Percentiles rank a stretch among this genome's conserved stretches.
These are phyloP conservation scores for Syngnathoides biaculeatus DNA, from an alignment of 2,113 vertebrate species.

Conservation along the genomic window DNA sequence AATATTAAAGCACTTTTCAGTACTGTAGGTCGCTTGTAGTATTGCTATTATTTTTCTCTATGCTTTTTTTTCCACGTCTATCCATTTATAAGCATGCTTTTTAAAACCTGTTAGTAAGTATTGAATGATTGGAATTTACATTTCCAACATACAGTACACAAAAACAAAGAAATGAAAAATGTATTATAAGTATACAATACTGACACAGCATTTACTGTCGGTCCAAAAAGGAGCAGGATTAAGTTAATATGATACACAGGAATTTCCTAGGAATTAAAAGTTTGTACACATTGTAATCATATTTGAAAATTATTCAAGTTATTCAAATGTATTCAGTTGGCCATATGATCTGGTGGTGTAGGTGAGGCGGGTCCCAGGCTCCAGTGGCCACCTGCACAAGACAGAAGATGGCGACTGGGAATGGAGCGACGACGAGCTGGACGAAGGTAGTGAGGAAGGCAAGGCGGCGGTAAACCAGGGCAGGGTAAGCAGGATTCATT, in stretches of 20 bases:
- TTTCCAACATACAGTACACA: no score
- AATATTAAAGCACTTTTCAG: background rate
- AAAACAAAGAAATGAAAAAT: no score
- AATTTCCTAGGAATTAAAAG: no score
- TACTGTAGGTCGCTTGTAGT: background rate
- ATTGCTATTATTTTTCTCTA: background rate
- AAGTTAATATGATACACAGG: no score
- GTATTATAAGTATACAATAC: no score
- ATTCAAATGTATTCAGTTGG: conserved; percentile 5
- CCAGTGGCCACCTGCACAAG: conserved; percentile 96
- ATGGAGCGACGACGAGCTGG: conserved; percentile 98
- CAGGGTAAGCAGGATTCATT: conserved; percentile 72
- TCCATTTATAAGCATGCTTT: background rate
- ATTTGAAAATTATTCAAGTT: background rate
- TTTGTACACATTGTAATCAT: background rate
- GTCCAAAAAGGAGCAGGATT: no score
- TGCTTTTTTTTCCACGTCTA: no score
- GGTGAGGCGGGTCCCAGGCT: conserved; percentile 94
- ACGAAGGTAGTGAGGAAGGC: conserved; percentile 89
- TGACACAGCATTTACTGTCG: no score
- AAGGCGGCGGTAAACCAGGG: conserved; percentile 89
- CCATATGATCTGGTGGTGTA: conserved; percentile 48
- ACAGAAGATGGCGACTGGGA: conserved; percentile 98
- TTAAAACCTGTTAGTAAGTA: background rate
- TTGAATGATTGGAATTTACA: background rate